Base-by-base conservation (phyloP, 2,888 invertebrate genomes). In the Thymelicus acteon region DNA sequence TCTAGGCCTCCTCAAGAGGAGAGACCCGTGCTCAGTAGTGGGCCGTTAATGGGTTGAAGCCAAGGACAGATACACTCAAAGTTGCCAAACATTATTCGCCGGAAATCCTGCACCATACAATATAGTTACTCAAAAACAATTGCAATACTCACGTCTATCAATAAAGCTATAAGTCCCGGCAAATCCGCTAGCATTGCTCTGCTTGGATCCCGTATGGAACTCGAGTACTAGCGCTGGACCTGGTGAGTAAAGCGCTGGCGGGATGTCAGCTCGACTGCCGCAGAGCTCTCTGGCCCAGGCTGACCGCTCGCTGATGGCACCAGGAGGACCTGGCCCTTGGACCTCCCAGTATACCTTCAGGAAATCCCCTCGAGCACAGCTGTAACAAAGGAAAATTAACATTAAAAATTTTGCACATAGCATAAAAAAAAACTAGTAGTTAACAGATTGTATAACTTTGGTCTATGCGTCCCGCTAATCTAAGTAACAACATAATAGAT, bases 321-420 rank as follows among this genome's bases (percentile, higher is more conserved):
- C 95, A 72, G 95, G 94, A 67, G 97, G 96, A 75, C 97, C 94
- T 0, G 95, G 95, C 0, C 95, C 94, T 80, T 97, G 96, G 74
- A 97, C 94, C 85, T 97, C 97, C 86, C 97, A 95, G 90, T 96
- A 97, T 70, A 97, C 95, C 88, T 97, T 97, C 76, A 97, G 88
- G 88, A 96, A 97, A 89, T 97, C 97, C 0, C 96, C 96, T 63
- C 95, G 94, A 72, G 95, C 92, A 85, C 97, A 97, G 78, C 97
- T 97, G 95, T 10, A 95, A 96, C 84, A 90, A 88, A 62, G 57
- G 44, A 68, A 60, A 60, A 24, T 31, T n/a, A 10, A 10, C 12
- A 44, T 44, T 44, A 44, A 12, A 0, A 40, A 7, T 12, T 19
- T 19, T 19, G 19, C 19, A 31, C 5, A 31, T 31, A 31, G 3